Conservation (phyloP, 92 coral and sea anemone genomes). For the Umimayanthus kanabou region DNA sequence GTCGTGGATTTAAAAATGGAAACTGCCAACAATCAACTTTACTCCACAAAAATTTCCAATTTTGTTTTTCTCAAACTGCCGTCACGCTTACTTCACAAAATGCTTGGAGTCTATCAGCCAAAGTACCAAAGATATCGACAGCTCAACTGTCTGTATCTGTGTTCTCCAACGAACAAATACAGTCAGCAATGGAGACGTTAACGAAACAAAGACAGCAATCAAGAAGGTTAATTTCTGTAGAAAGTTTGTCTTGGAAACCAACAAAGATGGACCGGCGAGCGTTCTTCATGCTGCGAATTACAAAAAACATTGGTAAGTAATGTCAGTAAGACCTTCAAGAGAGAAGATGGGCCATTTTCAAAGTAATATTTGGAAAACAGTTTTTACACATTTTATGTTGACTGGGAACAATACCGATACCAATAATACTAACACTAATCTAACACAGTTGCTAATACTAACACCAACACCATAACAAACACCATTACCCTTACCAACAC, state of each 20-base stretch:
- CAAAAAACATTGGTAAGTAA: too few relatives aligned
- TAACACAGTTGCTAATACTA: too few relatives aligned
- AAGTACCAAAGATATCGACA: slow-evolving; percentile 28
- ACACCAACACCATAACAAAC: too few relatives aligned
- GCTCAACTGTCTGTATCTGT: slow-evolving; percentile 44
- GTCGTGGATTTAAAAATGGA: background rate
- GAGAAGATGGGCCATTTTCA: background rate
- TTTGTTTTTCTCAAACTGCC: slow-evolving; percentile 39
- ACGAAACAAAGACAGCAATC: slow-evolving; percentile 19
- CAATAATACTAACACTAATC: too few relatives aligned
- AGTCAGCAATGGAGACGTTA: background rate
- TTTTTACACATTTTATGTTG: too few relatives aligned
- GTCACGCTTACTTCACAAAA: slow-evolving; percentile 34
- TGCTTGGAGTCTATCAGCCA: slow-evolving; percentile 30
- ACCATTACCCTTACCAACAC: too few relatives aligned
- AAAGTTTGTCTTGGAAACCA: slow-evolving; percentile 15
- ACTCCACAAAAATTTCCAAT: slow-evolving; percentile 7
- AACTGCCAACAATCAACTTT: background rate
- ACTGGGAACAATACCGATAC: too few relatives aligned
- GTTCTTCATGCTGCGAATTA: too few relatives aligned
- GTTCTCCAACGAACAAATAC: slow-evolving; percentile 24
- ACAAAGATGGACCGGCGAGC: too few relatives aligned
- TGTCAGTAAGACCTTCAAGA: background rate
- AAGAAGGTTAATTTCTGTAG: slow-evolving; percentile 36
- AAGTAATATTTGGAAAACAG: too few relatives aligned